These are phyloP conservation scores for Sarcophilus harrisii DNA, from an alignment of 2,797 vertebrate species.

Conservation along the genomic window DNA sequence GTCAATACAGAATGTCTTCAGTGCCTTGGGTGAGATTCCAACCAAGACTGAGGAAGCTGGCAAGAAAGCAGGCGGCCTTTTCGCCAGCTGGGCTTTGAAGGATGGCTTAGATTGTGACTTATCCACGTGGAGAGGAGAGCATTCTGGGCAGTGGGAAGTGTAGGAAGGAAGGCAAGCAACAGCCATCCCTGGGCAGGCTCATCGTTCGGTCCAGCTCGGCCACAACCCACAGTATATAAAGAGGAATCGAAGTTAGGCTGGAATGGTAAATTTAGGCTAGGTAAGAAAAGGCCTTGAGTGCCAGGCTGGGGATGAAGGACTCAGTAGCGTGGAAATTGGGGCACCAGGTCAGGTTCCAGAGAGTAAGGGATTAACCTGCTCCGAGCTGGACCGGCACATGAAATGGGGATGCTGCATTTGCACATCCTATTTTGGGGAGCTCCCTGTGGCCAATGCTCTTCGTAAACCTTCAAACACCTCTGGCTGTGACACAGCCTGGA, in stretches of 20 bases:
- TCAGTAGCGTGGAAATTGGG: neutral
- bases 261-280: neutral
- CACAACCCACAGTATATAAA: neutral
- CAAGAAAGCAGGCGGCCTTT: neutral
- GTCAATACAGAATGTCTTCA: neutral
- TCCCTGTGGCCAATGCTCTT: neutral
- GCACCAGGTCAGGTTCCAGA: slow-evolving; percentile 13
- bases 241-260: neutral
- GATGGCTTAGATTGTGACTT: neutral
- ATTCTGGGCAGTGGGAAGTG: neutral
- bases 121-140: neutral
- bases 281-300: neutral
- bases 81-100: neutral
- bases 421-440: neutral
- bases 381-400: neutral
- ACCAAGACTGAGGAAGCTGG: neutral
- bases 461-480: neutral
- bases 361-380: neutral
- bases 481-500: neutral
- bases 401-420: neutral
- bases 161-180: neutral
- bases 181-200: neutral
- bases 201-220: neutral
- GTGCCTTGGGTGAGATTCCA: neutral
- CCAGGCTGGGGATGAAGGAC: slow-evolving; percentile 17